phyloP scores from a whole-genome alignment of 2,888 invertebrate genomes.

The Dryocosmus kuriphilus region DNA sequence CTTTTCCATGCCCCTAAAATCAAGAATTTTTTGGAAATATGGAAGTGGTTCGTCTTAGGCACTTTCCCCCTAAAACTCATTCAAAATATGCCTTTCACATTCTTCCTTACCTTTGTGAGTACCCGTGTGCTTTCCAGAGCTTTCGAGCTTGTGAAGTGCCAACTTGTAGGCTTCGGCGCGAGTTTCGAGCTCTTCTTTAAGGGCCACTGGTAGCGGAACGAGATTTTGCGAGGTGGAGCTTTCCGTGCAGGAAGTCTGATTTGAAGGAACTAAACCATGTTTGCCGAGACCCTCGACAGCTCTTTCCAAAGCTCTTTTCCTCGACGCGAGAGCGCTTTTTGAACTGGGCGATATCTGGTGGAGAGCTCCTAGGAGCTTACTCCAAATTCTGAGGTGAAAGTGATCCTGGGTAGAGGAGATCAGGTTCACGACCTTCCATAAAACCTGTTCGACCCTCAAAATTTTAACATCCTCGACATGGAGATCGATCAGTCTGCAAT shows the following conservation, averaged over 20 bases:
- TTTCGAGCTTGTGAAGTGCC: conserved; percentile 91
- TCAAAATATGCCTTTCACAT: background rate
- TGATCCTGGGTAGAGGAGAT: conserved; percentile 79
- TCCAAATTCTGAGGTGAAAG: conserved; percentile 66
- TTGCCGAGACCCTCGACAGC: conserved; percentile 93
- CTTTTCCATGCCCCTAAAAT: too few species aligned
- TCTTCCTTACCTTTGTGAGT: conserved; percentile 63
- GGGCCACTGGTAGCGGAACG: conserved; percentile 89
- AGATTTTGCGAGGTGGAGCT: conserved; percentile 71
- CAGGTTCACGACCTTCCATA: conserved; percentile 91
- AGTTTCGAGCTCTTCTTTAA: conserved; percentile 90
- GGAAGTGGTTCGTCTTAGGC: too few species aligned
- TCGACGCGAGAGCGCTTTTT: conserved; percentile 84
- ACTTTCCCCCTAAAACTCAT: background rate
- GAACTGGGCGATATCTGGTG: conserved; percentile 79
- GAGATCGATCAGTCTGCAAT: conserved; percentile 74
- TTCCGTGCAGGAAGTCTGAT: conserved; percentile 49
- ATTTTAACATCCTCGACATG: conserved; percentile 73
- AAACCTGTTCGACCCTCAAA: conserved; percentile 85
- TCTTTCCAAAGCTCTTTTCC: conserved; percentile 87
- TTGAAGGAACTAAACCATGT: conserved; percentile 86
- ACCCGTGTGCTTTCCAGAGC: conserved; percentile 76
- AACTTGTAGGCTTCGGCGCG: conserved; percentile 92
- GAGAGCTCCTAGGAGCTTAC: conserved; percentile 67
- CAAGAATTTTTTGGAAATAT: too few species aligned